A percentile compares a stretch with the other conserved stretches of the same genome.
phyloP scores from a whole-genome alignment of 2,113 vertebrate genomes.

The Hippocampus mohnikei region DNA sequence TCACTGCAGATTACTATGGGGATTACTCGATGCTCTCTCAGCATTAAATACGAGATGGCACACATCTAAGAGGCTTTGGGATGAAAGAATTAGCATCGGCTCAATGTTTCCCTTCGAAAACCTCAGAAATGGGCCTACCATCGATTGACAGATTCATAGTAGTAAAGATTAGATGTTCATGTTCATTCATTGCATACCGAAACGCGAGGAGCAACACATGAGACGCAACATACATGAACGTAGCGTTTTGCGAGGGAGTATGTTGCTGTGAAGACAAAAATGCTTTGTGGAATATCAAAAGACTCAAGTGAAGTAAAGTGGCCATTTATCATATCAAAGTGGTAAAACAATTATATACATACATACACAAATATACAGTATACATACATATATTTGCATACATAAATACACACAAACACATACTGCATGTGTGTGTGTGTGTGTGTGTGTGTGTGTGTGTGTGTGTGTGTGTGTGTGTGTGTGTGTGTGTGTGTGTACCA shows the following conservation, averaged over 20 bases:
- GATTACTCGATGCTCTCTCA: conserved; percentile 60
- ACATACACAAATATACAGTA: too few species aligned
- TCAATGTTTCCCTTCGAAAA: conserved; percentile 14
- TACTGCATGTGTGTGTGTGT: too few species aligned
- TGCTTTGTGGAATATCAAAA: background rate
- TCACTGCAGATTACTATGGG: conserved; percentile 58
- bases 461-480: too few species aligned
- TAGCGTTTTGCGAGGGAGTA: background rate
- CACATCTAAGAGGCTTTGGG: conserved; percentile 57
- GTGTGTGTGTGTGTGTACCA: too few species aligned
- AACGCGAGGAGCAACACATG: background rate
- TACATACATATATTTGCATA: too few species aligned
- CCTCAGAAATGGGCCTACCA: conserved; percentile 13
- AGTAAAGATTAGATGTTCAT: background rate
- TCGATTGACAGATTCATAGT: conserved; percentile 5
- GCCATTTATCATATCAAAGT: too few species aligned
- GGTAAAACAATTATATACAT: too few species aligned
- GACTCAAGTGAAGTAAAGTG: too few species aligned
- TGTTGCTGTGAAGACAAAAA: background rate
- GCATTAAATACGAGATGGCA: conserved; percentile 56
- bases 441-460: too few species aligned
- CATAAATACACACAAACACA: too few species aligned
- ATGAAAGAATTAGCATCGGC: conserved; percentile 30
- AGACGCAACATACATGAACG: background rate
- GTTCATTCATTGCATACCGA: background rate